Conservation (phyloP, 1,140 invertebrate species). For the Diploscapter pachys region DNA sequence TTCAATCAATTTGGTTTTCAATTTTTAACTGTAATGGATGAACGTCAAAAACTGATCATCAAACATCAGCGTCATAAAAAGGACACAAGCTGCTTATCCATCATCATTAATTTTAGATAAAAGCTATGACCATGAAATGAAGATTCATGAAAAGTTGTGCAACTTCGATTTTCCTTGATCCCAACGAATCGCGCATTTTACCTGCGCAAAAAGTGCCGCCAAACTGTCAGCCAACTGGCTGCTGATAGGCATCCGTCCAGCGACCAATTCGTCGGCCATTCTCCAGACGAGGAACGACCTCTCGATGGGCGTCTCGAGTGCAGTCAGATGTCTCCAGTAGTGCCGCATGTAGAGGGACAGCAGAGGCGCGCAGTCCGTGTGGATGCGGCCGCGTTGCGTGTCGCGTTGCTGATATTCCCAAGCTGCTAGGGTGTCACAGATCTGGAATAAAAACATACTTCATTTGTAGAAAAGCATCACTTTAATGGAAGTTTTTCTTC, state of each 20-base stretch:
- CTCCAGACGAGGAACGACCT: conserved; percentile 44
- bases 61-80: too few species aligned
- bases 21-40: too few species aligned
- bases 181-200: conserved; percentile 19
- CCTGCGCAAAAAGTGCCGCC: conserved; percentile 46
- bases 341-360: conserved; percentile 42
- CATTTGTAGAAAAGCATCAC: too few species aligned
- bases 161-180: not conserved
- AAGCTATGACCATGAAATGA: too few species aligned
- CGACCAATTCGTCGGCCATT: conserved; percentile 46
- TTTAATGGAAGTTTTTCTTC: too few species aligned
- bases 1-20: too few species aligned
- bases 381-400: conserved; percentile 33
- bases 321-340: conserved; percentile 44
- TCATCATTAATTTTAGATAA: too few species aligned
- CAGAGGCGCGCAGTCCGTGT: conserved; percentile 16
- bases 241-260: conserved; percentile 42
- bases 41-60: too few species aligned
- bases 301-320: conserved; percentile 44
- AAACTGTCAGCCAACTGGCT: conserved; percentile 49
- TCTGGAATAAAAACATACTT: conserved; percentile 9
- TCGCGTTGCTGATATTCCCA: conserved; percentile 44
- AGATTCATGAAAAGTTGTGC: too few species aligned
- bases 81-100: too few species aligned
- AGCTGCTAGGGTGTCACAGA: conserved; percentile 45